These are phyloP conservation scores for Epicampocera succincta DNA, from an alignment of 2,888 invertebrate species.

Conservation along the genomic window DNA sequence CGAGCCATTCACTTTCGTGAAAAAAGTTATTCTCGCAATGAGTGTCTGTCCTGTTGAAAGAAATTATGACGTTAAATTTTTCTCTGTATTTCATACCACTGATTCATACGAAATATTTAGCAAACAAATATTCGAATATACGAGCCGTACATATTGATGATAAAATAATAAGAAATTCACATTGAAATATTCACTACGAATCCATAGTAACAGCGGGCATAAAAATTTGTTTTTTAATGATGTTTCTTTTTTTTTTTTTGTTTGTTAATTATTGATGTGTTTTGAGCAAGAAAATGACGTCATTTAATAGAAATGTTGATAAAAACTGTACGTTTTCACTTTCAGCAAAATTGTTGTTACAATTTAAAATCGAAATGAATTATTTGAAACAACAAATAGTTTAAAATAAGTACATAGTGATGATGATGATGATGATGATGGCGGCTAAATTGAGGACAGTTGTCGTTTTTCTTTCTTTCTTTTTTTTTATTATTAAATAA, in stretches of 20 bases:
- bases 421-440: constrained; percentile 34
- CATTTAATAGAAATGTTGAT: constrained; percentile 44
- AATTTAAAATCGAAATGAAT: constrained; percentile 33
- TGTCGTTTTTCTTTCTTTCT: constrained; percentile 29
- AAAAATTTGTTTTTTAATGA: constrained; percentile 3
- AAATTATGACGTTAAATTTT: constrained; percentile 33
- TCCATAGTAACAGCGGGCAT: constrained; percentile 42
- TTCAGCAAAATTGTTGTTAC: constrained; percentile 33
- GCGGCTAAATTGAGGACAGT: constrained; percentile 70
- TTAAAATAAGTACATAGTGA: constrained; percentile 44
- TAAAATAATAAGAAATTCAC: constrained; percentile 5
- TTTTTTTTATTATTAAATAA: constrained; percentile 24
- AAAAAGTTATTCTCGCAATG: not conserved
- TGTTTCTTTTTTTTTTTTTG: not conserved
- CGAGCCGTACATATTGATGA: no score
- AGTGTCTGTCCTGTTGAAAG: not conserved
- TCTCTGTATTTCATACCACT: constrained; percentile 4
- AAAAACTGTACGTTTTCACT: constrained; percentile 60
- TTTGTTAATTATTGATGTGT: constrained; percentile 34
- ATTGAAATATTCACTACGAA: not conserved
- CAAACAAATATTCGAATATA: constrained; percentile 13
- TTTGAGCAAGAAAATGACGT: constrained; percentile 51
- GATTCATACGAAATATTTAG: constrained; percentile 18
- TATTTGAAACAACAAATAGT: constrained; percentile 31
- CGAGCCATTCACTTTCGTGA: constrained; percentile 21